Conservation (phyloP, 2,888 invertebrate genomes). For the Limnephilus rhombicus region DNA sequence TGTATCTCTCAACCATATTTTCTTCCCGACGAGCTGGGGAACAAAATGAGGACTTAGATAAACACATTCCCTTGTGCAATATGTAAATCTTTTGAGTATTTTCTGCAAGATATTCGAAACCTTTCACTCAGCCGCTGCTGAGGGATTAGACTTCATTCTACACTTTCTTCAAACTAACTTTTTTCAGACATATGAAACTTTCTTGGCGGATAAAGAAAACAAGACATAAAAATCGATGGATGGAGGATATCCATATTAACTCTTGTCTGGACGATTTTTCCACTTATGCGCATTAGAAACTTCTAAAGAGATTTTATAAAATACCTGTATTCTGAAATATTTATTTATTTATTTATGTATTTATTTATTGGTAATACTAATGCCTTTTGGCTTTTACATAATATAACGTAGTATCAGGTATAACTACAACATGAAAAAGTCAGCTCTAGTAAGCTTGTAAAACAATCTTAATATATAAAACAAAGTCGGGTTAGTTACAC, state of each 20-base stretch:
- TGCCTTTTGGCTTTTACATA: too few species aligned
- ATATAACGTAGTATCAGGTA: too few species aligned
- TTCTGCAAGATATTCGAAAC: slow-evolving; percentile 32
- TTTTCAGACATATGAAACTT: slow-evolving; percentile 44
- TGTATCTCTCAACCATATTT: not conserved
- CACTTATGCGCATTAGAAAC: not conserved
- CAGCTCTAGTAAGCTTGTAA: too few species aligned
- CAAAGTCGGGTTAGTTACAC: too few species aligned
- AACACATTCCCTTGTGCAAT: slow-evolving; percentile 10
- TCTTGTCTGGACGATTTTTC: not conserved
- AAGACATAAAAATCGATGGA: slow-evolving; percentile 20
- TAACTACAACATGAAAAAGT: too few species aligned
- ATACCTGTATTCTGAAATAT: too few species aligned
- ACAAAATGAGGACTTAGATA: slow-evolving; percentile 26
- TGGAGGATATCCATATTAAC: not conserved
- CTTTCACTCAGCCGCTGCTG: slow-evolving; percentile 33
- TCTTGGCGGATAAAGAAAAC: slow-evolving; percentile 20
- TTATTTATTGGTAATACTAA: too few species aligned
- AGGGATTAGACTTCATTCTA: slow-evolving; percentile 40
- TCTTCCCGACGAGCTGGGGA: not conserved
- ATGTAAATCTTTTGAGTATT: slow-evolving; percentile 39
- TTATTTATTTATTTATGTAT: too few species aligned
- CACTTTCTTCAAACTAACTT: slow-evolving; percentile 22
- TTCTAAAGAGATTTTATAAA: not conserved
- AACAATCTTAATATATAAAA: too few species aligned